phyloP scores from a whole-genome alignment of 2,113 vertebrate genomes.

The Coryphaenoides rupestris region DNA sequence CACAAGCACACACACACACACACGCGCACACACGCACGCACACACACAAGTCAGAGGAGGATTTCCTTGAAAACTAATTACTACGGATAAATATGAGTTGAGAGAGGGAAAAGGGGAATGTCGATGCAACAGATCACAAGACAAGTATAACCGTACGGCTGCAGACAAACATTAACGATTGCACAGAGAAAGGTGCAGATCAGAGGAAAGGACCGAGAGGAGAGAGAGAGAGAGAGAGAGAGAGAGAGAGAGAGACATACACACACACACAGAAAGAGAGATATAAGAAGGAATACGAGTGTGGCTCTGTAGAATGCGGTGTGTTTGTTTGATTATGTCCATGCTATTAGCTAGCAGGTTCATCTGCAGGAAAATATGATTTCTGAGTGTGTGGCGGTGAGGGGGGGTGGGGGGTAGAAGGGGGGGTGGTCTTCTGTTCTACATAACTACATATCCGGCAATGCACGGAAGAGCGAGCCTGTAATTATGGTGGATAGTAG shows the following conservation, averaged over 20 bases:
- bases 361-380: slow-evolving; percentile 39
- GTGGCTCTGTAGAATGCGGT: not conserved
- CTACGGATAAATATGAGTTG: slow-evolving; percentile 92
- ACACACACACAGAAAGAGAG: slow-evolving; percentile 7
- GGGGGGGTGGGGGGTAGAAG: too few species aligned
- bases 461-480: slow-evolving; percentile 24
- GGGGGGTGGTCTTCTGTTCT: not conserved
- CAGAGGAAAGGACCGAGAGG: slow-evolving; percentile 65
- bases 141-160: slow-evolving; percentile 93
- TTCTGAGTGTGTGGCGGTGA: not conserved
- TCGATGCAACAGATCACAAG: slow-evolving; percentile 92
- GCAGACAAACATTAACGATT: slow-evolving; percentile 91
- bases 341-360: slow-evolving; percentile 66
- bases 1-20: slow-evolving; percentile 79
- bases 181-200: slow-evolving; percentile 78
- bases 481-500: slow-evolving; percentile 1
- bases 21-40: too few species aligned
- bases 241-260: too few species aligned
- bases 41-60: slow-evolving; percentile 99
- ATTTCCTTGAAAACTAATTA: slow-evolving; percentile 93
- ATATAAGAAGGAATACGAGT: slow-evolving; percentile 38
- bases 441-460: slow-evolving; percentile 24
- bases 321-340: slow-evolving; percentile 55
- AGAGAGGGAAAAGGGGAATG: slow-evolving; percentile 72
- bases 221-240: slow-evolving; percentile 26